phyloP scores from a whole-genome alignment of 2,888 invertebrate genomes.

The Scaptomyza cyrtandrae region DNA sequence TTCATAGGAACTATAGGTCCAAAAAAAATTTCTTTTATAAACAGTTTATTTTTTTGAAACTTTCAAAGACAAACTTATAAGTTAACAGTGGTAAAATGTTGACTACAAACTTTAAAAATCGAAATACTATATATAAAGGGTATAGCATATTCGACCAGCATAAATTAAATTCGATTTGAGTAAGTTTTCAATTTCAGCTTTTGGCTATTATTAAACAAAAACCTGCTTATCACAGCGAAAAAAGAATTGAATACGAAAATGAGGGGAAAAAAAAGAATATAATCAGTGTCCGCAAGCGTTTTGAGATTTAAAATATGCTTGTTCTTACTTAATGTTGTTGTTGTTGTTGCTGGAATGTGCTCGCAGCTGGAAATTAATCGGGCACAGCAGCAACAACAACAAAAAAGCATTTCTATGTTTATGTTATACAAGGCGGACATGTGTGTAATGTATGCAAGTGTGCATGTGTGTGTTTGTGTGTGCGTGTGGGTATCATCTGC shows the following conservation, averaged over 20 bases:
- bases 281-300: conserved; percentile 11
- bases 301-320: conserved; percentile 13
- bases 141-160: not conserved
- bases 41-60: not conserved
- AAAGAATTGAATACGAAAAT: conserved; percentile 39
- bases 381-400: conserved; percentile 49
- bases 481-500: conserved; percentile 14
- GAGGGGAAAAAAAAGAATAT: conserved; percentile 34
- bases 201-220: conserved; percentile 22
- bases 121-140: not conserved
- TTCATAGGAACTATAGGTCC: not conserved
- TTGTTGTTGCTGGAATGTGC: conserved; percentile 65
- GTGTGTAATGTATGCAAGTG: conserved; percentile 12
- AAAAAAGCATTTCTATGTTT: conserved; percentile 74
- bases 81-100: not conserved
- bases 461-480: conserved; percentile 20
- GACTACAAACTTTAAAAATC: not conserved
- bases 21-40: not conserved
- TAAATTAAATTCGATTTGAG: accelerated
- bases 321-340: conserved; percentile 7
- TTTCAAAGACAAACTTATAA: not conserved
- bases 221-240: conserved; percentile 67
- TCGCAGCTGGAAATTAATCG: conserved; percentile 76
- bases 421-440: conserved; percentile 63
- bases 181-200: conserved; percentile 45